phyloP scores from a whole-genome alignment of 1,140 invertebrate genomes.

The Drosophila yakuba region DNA sequence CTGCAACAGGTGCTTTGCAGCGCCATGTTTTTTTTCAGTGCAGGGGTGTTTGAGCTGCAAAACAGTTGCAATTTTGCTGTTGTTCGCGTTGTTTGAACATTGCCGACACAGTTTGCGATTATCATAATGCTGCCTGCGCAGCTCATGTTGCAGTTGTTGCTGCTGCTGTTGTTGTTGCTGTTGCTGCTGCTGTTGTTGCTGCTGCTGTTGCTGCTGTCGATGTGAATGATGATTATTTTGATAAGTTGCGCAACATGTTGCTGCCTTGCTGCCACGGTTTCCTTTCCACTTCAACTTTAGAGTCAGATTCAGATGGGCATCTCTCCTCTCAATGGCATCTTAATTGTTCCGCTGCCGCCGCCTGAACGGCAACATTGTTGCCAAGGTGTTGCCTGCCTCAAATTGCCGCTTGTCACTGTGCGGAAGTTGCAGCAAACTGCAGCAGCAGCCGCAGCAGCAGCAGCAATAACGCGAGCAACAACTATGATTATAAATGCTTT shows the following conservation, averaged over 20 bases:
- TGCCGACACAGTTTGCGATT: slow-evolving; percentile 74
- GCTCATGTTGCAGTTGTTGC: slow-evolving; percentile 29
- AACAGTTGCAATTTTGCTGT: slow-evolving; percentile 75
- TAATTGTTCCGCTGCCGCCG: slow-evolving; percentile 53
- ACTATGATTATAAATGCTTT: slow-evolving; percentile 58
- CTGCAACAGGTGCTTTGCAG: neutral
- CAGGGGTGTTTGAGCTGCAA: slow-evolving; percentile 51
- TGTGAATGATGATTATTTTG: slow-evolving; percentile 81
- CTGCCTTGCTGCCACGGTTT: slow-evolving; percentile 22
- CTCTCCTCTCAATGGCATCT: slow-evolving; percentile 46
- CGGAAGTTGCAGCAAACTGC: slow-evolving; percentile 50
- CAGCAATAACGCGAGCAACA: slow-evolving; percentile 49
- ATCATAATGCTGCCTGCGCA: slow-evolving; percentile 78
- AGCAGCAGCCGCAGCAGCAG: slow-evolving; percentile 4
- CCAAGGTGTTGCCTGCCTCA: slow-evolving; percentile 64
- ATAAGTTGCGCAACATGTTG: slow-evolving; percentile 81
- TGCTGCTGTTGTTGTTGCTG: neutral
- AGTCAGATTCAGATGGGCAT: slow-evolving; percentile 8
- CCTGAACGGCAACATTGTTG: slow-evolving; percentile 60
- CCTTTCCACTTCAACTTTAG: slow-evolving; percentile 13
- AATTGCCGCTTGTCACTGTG: slow-evolving; percentile 76
- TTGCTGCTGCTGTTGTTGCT: slow-evolving; percentile 17
- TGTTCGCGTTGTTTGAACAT: slow-evolving; percentile 66
- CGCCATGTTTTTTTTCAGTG: slow-evolving; percentile 7
- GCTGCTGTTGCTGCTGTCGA: slow-evolving; percentile 47